Evolutionary conservation across 2,888 invertebrate genomes (phyloP), one percentile per base, ranked within the genome.

Genomic region (Gortyna flavago): DNA sequence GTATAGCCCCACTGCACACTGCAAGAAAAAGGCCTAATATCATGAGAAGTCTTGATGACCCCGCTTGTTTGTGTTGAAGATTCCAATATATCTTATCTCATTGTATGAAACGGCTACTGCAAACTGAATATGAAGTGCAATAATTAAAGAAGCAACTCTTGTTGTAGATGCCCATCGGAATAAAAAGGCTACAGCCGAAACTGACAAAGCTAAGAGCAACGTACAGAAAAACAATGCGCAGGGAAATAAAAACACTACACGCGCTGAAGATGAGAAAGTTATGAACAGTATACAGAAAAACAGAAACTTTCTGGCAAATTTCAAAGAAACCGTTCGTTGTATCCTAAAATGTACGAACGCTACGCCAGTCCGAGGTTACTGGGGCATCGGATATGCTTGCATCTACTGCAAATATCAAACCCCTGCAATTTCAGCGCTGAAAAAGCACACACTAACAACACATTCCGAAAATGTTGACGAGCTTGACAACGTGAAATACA

Each of bases 371-470:
- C 83, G 90, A 32, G 87, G 89, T 8, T 89, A 89, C 57, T 90
- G 89, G 35, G 92, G 91, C 0, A 84, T 89, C 16, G 94, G 94
- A 0, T 95, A 94, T 82, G 86, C 84, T 0, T 95, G 95, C 72
- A 88, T 84, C 29, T 95, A 91, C 81, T 95, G 95, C 79, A 41
- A 77, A 0, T 85, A 89, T 25, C 88, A 91, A 25, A 93, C 79
- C 48, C 84, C 85, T 0, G 83, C 87, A 1, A 90, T 93, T 0
- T 82, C 86, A 0, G 92, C 92, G 44, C 84, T 95, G 0, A 95
- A 95, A 82, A 57, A 32, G 0, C 95, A 95, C 79, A 93, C 92
- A 0, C 69, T 93, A 18, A 57, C 77, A 4, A 59, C 66, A 2
- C 95, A 95, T 71, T 32, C 72, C 72, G 82, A 87, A 7, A 83